phyloP scores from a whole-genome alignment of 2,113 vertebrate genomes.

The Gymnorhina tibicen region DNA sequence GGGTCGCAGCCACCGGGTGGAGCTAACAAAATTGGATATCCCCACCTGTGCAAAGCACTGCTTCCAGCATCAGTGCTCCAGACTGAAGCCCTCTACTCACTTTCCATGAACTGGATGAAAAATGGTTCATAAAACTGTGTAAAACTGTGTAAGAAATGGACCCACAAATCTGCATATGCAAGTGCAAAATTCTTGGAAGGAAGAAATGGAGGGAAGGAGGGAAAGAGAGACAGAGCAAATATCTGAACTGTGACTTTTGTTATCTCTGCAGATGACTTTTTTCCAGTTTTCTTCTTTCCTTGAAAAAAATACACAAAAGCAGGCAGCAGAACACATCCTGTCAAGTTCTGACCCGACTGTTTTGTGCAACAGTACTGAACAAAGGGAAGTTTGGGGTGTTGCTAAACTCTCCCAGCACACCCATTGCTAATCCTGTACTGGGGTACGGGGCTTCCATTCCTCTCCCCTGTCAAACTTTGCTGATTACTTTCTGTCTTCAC shows the following conservation, averaged over 20 bases:
- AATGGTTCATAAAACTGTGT: fast-evolving
- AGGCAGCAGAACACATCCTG: not conserved
- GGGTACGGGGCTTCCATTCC: not conserved
- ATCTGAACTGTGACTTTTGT: not conserved
- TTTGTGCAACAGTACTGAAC: not conserved
- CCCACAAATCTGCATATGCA: not conserved
- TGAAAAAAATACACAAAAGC: not conserved
- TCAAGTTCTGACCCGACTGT: not conserved
- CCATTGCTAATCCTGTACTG: not conserved
- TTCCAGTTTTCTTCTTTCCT: not conserved
- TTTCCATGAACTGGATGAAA: not conserved
- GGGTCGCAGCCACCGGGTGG: not conserved
- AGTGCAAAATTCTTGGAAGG: not conserved
- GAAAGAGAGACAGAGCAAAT: not conserved
- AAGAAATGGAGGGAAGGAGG: not conserved
- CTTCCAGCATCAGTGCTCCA: not conserved
- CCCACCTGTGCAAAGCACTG: not conserved
- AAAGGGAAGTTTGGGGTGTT: not conserved
- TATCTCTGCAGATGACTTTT: not conserved
- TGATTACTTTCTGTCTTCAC: constrained; percentile 10
- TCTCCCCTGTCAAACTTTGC: not conserved
- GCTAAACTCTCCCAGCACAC: not conserved
- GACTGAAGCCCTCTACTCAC: not conserved
- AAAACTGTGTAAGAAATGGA: not conserved
- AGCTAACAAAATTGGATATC: not conserved